Evolutionary conservation across 2,113 vertebrate species (phyloP).

Genomic region (Crotalus helleri): DNA sequence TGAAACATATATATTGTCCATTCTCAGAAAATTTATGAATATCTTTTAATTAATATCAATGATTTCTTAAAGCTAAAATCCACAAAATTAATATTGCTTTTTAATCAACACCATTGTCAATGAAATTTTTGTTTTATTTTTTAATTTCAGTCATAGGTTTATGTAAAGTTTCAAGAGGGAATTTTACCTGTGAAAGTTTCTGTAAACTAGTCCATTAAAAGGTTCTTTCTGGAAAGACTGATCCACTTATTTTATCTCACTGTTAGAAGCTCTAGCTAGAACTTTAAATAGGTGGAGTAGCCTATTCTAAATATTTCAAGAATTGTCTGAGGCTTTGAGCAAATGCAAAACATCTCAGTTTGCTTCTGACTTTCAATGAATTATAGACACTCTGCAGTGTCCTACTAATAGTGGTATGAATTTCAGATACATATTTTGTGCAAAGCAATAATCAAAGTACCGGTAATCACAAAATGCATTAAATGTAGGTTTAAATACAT

Average conservation of each 20-base stretch:
- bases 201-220: neutral
- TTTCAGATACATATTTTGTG: neutral
- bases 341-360: neutral
- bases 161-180: neutral
- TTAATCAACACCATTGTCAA: neutral
- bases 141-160: neutral
- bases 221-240: neutral
- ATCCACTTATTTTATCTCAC: neutral
- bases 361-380: neutral
- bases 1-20: conserved; percentile 17
- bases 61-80: neutral
- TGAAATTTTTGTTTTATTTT: conserved; percentile 6
- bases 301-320: neutral
- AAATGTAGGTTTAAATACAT: neutral
- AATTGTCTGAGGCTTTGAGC: neutral
- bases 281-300: neutral
- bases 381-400: neutral
- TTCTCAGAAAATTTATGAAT: neutral
- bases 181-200: neutral
- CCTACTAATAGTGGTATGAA: neutral
- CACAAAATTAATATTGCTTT: neutral
- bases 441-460: neutral
- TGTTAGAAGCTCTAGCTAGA: neutral
- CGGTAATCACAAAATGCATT: neutral
- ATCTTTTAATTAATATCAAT: neutral